These are phyloP conservation scores for Gymnopithys bicolor DNA, from an alignment of 2,797 vertebrate genomes.

Conservation along the genomic window DNA sequence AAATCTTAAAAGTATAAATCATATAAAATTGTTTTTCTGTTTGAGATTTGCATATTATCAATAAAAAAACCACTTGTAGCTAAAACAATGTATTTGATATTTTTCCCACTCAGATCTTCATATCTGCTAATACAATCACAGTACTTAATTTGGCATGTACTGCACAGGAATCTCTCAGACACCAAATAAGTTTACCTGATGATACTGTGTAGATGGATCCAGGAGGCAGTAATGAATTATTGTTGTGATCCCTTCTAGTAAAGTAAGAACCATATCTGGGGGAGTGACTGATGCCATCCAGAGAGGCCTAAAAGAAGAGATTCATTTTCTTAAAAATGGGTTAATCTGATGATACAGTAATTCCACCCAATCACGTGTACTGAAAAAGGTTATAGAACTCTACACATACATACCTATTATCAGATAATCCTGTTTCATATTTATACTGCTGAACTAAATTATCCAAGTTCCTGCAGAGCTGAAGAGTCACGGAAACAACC, in stretches of 20 bases:
- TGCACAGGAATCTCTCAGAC: background rate
- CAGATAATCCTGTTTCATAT: slow-evolving; percentile 91
- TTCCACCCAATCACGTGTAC: background rate
- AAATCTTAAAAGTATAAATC: background rate
- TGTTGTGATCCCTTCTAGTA: slow-evolving; percentile 94
- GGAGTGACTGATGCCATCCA: slow-evolving; percentile 96
- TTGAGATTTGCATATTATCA: background rate
- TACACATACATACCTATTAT: slow-evolving; percentile 84
- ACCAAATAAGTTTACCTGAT: slow-evolving; percentile 86
- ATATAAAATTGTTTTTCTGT: background rate
- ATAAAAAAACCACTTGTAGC: background rate
- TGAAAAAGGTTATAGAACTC: background rate
- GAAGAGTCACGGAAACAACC: slow-evolving; percentile 95
- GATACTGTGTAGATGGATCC: slow-evolving; percentile 94
- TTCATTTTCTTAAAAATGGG: background rate
- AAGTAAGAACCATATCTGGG: slow-evolving; percentile 94
- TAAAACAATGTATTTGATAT: background rate
- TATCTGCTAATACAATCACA: background rate
- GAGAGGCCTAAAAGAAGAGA: slow-evolving; percentile 83
- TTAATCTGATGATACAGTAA: background rate
- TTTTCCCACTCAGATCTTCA: background rate
- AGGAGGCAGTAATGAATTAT: slow-evolving; percentile 98
- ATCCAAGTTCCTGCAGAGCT: slow-evolving; percentile 97
- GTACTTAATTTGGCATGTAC: background rate
- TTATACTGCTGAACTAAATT: slow-evolving; percentile 96